Evolutionary conservation across 2,797 vertebrate genomes (phyloP).

Genomic region (Etheostoma nigrum): DNA sequence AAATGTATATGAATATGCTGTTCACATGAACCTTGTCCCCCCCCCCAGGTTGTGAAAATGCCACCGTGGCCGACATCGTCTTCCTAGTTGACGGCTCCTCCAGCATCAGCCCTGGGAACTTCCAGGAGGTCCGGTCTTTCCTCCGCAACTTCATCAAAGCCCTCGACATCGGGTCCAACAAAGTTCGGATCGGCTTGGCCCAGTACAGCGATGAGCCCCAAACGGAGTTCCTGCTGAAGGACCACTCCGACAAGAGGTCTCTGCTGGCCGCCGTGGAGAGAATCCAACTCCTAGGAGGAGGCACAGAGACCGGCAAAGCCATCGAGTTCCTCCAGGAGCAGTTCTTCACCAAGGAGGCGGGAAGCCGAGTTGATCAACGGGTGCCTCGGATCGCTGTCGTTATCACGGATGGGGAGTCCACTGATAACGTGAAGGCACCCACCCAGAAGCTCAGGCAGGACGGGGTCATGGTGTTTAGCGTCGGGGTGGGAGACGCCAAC

Average conservation of each 20-base stretch:
- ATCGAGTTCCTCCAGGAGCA: conserved; percentile 70
- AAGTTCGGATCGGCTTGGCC: conserved; percentile 80
- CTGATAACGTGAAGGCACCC: conserved; percentile 67
- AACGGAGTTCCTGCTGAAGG: conserved; percentile 80
- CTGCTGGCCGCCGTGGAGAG: too few species aligned
- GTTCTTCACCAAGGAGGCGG: conserved; percentile 74
- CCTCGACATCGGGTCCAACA: conserved; percentile 77
- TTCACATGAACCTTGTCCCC: too few species aligned
- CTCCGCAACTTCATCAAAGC: conserved; percentile 68
- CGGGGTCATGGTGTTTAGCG: conserved; percentile 80
- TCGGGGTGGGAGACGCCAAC: conserved; percentile 77
- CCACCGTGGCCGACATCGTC: conserved; percentile 81
- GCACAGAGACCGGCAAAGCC: conserved; percentile 38
- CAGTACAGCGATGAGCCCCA: conserved; percentile 75
- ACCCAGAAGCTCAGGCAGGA: conserved; percentile 71
- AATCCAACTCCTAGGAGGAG: too few species aligned
- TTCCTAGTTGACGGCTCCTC: conserved; percentile 86
- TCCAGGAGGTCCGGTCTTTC: conserved; percentile 79
- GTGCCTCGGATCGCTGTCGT: conserved; percentile 85
- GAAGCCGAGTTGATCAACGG: conserved; percentile 70
- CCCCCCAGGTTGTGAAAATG: conserved; percentile 78
- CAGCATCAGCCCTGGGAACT: conserved; percentile 68
- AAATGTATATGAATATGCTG: too few species aligned
- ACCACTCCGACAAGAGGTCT: conserved; percentile 43
- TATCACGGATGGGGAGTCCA: conserved; percentile 82